Conservation (phyloP, 2,888 invertebrate species). For the Lasioglossum leucozonium region DNA sequence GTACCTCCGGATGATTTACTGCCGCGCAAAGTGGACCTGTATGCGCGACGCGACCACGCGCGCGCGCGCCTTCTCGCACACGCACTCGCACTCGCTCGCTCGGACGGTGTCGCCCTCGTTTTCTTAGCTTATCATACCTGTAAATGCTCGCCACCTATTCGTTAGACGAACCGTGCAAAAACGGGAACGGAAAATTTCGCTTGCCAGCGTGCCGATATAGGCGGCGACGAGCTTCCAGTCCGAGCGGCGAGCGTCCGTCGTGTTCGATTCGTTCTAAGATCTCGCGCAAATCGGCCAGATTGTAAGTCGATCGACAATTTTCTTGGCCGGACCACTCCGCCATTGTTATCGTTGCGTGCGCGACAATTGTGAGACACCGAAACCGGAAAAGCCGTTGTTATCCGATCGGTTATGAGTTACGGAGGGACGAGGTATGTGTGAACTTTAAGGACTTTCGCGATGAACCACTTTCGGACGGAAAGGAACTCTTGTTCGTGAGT, state of each 20-base stretch:
- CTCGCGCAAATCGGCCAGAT: background rate
- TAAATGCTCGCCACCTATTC: conserved; percentile 33
- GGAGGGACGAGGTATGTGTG: background rate
- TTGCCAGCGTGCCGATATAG: background rate
- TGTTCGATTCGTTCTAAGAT: background rate
- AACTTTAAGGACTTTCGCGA: background rate
- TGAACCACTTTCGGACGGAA: background rate
- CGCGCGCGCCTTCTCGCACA: no score
- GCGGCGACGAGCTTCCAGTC: background rate
- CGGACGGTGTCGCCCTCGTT: conserved; percentile 31
- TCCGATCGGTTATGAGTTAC: background rate
- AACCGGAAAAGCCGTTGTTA: background rate
- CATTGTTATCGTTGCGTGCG: background rate
- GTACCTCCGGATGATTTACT: conserved; percentile 31
- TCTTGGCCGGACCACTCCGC: background rate
- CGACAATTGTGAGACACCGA: background rate
- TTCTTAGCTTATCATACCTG: background rate
- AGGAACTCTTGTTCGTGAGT: background rate
- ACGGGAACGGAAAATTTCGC: background rate
- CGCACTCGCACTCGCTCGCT: no score
- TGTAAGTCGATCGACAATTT: background rate
- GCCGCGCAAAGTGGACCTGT: conserved; percentile 7
- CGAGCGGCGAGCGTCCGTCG: background rate
- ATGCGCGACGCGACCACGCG: background rate
- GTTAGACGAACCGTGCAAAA: conserved; percentile 19